Evolutionary conservation across 2,888 invertebrate genomes (phyloP).

Genomic region (Drosophila mimetica): DNA sequence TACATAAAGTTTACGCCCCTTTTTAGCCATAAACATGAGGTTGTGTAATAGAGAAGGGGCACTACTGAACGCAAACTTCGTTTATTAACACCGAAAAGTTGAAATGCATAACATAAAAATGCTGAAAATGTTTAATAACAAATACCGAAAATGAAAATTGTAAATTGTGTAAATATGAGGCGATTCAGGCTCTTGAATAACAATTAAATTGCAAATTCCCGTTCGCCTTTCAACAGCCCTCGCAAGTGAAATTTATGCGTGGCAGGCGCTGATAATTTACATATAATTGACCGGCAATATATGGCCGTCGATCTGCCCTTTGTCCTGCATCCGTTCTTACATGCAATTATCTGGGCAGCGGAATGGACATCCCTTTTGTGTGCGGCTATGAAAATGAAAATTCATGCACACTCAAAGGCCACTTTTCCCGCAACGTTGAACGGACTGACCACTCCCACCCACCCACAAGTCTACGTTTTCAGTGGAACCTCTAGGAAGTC

Average conservation of each 20-base stretch:
- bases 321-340: neutral
- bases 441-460: neutral
- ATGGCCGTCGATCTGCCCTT: neutral
- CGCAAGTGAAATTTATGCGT: neutral
- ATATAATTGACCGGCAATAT: slow-evolving; percentile 1
- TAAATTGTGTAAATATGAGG: neutral
- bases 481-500: neutral
- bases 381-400: neutral
- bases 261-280: slow-evolving; percentile 3
- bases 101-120: neutral
- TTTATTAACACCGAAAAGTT: neutral
- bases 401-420: neutral
- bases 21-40: neutral
- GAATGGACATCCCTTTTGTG: neutral
- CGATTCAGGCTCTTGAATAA: neutral
- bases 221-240: neutral
- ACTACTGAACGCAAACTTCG: neutral
- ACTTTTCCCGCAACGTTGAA: neutral
- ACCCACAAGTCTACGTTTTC: too few species aligned
- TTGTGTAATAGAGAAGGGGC: neutral
- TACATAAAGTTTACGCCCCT: neutral
- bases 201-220: neutral
- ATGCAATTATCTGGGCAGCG: neutral
- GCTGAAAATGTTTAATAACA: neutral
- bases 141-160: neutral